These are phyloP conservation scores for Anas acuta DNA, from an alignment of 2,797 vertebrate species.

Conservation along the genomic window DNA sequence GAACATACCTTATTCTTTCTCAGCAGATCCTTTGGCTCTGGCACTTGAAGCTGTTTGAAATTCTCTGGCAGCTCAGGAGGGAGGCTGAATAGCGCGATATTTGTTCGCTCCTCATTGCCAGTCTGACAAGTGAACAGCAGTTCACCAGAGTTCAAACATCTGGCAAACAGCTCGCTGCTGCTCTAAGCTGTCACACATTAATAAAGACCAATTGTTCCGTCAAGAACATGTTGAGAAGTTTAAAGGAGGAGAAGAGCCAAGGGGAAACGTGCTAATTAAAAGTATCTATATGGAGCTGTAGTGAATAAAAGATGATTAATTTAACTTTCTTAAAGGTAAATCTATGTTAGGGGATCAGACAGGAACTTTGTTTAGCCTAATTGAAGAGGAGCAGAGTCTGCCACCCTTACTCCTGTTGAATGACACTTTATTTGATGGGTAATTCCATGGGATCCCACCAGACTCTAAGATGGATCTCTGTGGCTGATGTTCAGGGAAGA, in stretches of 20 bases:
- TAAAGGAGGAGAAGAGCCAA: constrained; percentile 57
- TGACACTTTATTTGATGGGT: not conserved
- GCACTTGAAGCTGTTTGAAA: constrained; percentile 20
- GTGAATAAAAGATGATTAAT: constrained; percentile 28
- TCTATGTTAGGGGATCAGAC: not conserved
- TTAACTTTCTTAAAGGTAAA: constrained; percentile 43
- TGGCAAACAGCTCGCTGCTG: constrained; percentile 68
- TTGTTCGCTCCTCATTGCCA: constrained; percentile 34
- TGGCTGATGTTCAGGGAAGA: not conserved
- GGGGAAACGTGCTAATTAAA: constrained; percentile 48
- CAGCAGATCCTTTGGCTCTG: constrained; percentile 22
- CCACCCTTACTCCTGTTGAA: not conserved
- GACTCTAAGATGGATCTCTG: not conserved
- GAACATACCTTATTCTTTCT: constrained; percentile 25
- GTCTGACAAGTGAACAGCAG: constrained; percentile 64
- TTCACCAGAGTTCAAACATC: constrained; percentile 72
- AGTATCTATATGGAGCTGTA: constrained; percentile 26
- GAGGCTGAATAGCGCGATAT: constrained; percentile 4
- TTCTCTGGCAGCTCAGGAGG: constrained; percentile 39
- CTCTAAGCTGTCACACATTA: constrained; percentile 59
- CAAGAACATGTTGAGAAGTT: constrained; percentile 65
- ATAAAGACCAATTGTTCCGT: constrained; percentile 70
- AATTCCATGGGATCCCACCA: not conserved
- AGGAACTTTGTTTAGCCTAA: constrained; percentile 24
- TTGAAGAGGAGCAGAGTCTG: not conserved